Evolutionary conservation across 1,140 invertebrate genomes (phyloP).

Genomic region (Uloborus diversus): DNA sequence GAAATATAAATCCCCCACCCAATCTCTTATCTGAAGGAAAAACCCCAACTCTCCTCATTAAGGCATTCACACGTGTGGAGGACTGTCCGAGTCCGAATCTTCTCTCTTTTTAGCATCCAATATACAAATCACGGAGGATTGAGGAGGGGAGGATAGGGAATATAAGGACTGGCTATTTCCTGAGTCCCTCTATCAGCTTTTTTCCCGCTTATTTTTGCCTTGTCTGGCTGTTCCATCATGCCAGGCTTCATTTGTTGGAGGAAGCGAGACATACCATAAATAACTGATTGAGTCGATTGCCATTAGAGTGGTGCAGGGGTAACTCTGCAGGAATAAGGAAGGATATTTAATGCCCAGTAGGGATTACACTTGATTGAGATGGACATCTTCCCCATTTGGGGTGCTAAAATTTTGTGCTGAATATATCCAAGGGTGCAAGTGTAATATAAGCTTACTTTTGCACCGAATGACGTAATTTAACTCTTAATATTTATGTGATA

Average conservation of each 20-base stretch:
- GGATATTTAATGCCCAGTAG: slow-evolving; percentile 8
- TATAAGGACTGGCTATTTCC: not conserved
- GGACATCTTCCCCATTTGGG: not conserved
- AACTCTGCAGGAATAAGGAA: too few relatives aligned
- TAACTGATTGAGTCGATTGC: not conserved
- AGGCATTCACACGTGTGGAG: slow-evolving; percentile 26
- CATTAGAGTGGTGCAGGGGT: not conserved
- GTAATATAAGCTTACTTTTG: too few relatives aligned
- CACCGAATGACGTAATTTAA: too few relatives aligned
- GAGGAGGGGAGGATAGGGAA: not conserved
- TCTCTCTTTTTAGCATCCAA: not conserved
- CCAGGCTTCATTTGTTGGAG: not conserved
- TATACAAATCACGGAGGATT: slow-evolving; percentile 29
- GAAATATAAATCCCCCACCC: slow-evolving; percentile 25
- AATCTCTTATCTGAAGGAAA: slow-evolving; percentile 18
- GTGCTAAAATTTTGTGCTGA: not conserved
- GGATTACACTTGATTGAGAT: slow-evolving; percentile 10
- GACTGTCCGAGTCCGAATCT: slow-evolving; percentile 24
- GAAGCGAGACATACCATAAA: not conserved
- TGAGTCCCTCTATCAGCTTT: not conserved
- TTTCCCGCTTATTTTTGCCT: not conserved
- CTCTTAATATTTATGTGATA: too few relatives aligned
- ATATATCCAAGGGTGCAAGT: too few relatives aligned
- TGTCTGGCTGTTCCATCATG: not conserved
- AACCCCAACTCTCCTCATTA: slow-evolving; percentile 31